Evolutionary conservation across 1,140 invertebrate species (phyloP).

Genomic region (Plodia interpunctella): DNA sequence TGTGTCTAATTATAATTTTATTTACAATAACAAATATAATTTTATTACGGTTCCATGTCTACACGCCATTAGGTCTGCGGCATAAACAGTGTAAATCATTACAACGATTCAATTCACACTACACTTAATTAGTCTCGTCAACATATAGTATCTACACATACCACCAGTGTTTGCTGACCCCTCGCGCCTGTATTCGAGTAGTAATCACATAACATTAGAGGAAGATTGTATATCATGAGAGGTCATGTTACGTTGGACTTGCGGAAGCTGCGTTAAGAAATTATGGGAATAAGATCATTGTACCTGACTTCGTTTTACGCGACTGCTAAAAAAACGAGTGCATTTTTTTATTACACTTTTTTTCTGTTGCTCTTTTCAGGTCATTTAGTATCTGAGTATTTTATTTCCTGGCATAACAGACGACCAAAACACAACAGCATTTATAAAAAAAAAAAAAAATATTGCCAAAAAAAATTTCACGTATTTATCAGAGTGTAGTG

Average conservation of each 20-base stretch:
- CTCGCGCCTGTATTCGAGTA: background rate
- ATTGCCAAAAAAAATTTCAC: no score
- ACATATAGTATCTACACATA: constrained; percentile 16
- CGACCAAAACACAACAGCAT: no score
- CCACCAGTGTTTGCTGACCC: constrained; percentile 22
- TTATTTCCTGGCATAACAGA: background rate
- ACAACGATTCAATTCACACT: constrained; percentile 36
- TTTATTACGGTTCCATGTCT: constrained; percentile 17
- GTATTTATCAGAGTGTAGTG: constrained; percentile 8
- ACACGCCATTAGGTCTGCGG: constrained; percentile 22
- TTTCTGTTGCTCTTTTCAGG: no score
- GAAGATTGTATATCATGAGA: constrained; percentile 8
- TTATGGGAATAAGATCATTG: constrained; percentile 34
- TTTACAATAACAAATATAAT: constrained; percentile 5
- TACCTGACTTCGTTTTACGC: constrained; percentile 21
- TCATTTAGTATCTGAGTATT: no score
- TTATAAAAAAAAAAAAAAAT: no score
- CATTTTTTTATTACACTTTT: no score
- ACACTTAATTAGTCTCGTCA: constrained; percentile 40
- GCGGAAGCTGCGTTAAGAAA: constrained; percentile 12
- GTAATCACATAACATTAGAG: constrained; percentile 3
- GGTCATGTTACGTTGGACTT: constrained; percentile 23
- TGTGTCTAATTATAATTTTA: no score
- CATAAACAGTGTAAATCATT: constrained; percentile 14
- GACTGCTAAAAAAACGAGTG: no score